phyloP scores from a whole-genome alignment of 1,140 invertebrate species.

The Lanistes nyassanus region DNA sequence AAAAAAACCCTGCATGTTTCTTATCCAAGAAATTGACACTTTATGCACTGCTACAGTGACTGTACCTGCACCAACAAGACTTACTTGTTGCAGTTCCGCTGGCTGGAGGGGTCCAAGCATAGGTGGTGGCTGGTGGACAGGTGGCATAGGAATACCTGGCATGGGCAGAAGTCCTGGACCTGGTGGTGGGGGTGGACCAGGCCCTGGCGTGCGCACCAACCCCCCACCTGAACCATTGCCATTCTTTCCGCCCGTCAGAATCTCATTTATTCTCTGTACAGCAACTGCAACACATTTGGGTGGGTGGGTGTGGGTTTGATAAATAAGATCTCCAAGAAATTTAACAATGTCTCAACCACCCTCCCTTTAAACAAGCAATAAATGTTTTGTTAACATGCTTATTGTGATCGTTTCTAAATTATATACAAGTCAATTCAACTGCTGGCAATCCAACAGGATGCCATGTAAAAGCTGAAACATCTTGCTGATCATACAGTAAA shows the following conservation, averaged over 20 bases:
- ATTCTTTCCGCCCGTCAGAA: conserved; percentile 65
- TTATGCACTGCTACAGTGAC: too few species aligned
- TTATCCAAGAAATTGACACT: too few species aligned
- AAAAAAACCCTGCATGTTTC: not conserved
- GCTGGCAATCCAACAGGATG: too few species aligned
- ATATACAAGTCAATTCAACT: too few species aligned
- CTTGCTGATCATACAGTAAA: too few species aligned
- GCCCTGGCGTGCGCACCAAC: conserved; percentile 21
- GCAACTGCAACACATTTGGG: conserved; percentile 72
- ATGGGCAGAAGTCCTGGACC: conserved; percentile 16
- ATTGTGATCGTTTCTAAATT: conserved; percentile 1
- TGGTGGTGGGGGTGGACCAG: conserved; percentile 14
- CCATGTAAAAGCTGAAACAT: too few species aligned
- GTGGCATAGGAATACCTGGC: conserved; percentile 17
- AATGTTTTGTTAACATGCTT: not conserved
- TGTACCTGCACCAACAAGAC: not conserved
- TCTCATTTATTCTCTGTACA: conserved; percentile 73
- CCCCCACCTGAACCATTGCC: conserved; percentile 30
- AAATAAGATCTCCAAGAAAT: too few species aligned
- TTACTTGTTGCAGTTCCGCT: conserved; percentile 31
- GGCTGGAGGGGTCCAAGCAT: conserved; percentile 31
- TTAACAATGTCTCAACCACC: too few species aligned
- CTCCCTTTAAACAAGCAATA: too few species aligned
- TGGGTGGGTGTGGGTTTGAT: too few species aligned
- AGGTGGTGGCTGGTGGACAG: conserved; percentile 22